Evolutionary conservation across 1,140 invertebrate species (phyloP).

Genomic region (Drosophila tropicalis): DNA sequence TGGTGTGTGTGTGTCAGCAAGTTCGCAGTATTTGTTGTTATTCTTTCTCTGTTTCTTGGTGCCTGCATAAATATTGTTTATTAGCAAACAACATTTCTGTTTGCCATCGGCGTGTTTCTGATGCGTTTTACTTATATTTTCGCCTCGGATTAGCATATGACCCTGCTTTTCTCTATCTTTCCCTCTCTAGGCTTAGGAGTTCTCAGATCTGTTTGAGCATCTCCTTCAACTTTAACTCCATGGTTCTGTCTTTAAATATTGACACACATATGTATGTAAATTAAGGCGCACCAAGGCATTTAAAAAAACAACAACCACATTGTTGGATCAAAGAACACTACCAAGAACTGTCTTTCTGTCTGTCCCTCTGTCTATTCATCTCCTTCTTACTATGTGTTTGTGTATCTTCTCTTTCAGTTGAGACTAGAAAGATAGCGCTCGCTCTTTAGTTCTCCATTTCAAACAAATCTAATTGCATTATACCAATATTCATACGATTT

Average conservation of each 20-base stretch:
- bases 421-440: background rate
- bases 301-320: background rate
- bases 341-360: background rate
- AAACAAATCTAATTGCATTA: constrained; percentile 10
- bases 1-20: constrained; percentile 19
- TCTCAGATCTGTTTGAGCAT: background rate
- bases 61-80: constrained; percentile 48
- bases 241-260: constrained; percentile 60
- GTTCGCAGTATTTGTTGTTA: constrained; percentile 15
- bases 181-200: constrained; percentile 14
- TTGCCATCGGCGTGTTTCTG: constrained; percentile 47
- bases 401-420: background rate
- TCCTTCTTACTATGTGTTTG: too few relatives aligned
- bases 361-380: background rate
- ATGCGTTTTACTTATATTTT: constrained; percentile 44
- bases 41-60: constrained; percentile 29
- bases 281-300: constrained; percentile 14
- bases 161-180: constrained; percentile 23
- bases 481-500: constrained; percentile 13
- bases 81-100: constrained; percentile 51
- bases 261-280: constrained; percentile 39
- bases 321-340: constrained; percentile 5
- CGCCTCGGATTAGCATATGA: constrained; percentile 41
- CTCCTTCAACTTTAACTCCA: constrained; percentile 22
- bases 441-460: background rate